Base-by-base conservation (phyloP, 2,888 invertebrate genomes). In the Balanococcus diminutus region DNA sequence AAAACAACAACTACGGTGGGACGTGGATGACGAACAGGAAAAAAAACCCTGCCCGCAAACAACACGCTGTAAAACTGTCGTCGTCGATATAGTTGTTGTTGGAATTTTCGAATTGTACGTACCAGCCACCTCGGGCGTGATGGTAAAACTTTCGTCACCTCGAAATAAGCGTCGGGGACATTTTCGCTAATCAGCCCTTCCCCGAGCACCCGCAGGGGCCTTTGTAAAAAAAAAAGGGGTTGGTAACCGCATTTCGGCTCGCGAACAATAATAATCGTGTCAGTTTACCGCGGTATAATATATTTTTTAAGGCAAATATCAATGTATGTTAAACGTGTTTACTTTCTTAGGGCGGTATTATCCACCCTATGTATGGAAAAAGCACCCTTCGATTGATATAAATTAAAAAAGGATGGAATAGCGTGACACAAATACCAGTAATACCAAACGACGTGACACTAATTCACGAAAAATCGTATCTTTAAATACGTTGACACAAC, bases 91-190 rank as follows among this genome's bases (percentile, higher is more conserved):
- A n/a, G 42, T 51, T 51, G 51, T 19, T 51, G 51, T 51, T 51
- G 8, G 6, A 19, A 51, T 51, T n/a, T n/a, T 51, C 51, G 8
- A 51, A 51, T 8, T 51, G n/a, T 42, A 28, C 67, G 51, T 51
- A 75, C 32, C 32, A 36, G 32, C 32, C n/a, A n/a, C 32, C 75
- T 19, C 5, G 9, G 75, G 75, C 75, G 16, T 3, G 32, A 75
- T 32, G 75, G 36, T 32, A 75, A 75, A 32, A 75, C 32, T 75
- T 75, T 75, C 75, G 75, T 75, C 75, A 32, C 75, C 32, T 75
- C n/a, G n/a, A 67, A 75, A 32, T 32, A 22, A 9, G 22, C 16
- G 46, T 61, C 14, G 51, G 51, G 3, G 51, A 51, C 51, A 51
- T 51, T 51, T 51, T 51, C 5, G 36, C 51, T 8, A 51, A 51